A percentile compares a stretch with the other conserved stretches of the same genome.
Conservation (phyloP, 2,113 vertebrate genomes). For the Clarias batrachus region DNA sequence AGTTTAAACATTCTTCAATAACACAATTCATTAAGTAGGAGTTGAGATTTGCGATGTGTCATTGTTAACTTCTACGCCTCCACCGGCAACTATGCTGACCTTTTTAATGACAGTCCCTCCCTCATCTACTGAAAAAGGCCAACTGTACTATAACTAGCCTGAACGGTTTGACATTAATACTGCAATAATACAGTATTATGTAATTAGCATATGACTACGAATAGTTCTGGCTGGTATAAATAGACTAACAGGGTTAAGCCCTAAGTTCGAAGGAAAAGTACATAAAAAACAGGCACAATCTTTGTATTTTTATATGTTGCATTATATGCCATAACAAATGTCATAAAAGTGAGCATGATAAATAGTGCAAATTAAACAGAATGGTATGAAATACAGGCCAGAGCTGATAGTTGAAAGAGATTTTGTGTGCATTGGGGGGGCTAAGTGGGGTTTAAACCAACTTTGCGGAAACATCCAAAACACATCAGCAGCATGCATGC, state of each 20-base stretch:
- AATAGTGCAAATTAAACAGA: not conserved
- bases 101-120: slow-evolving; percentile 44
- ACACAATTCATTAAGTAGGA: slow-evolving; percentile 27
- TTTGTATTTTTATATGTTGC: not conserved
- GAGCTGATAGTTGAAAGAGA: not conserved
- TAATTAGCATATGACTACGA: not conserved
- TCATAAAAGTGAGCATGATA: not conserved
- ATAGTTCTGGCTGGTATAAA: not conserved
- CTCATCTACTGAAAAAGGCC: slow-evolving; percentile 3
- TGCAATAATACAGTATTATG: not conserved
- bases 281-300: not conserved
- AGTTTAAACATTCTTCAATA: not conserved
- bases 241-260: not conserved
- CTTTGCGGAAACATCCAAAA: not conserved
- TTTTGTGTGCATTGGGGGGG: not conserved
- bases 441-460: not conserved
- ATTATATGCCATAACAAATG: not conserved
- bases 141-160: not conserved
- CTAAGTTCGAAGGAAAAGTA: not conserved
- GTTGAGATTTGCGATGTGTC: slow-evolving; percentile 39
- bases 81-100: slow-evolving; percentile 49
- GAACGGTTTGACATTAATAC: not conserved
- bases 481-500: not conserved
- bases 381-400: not conserved
- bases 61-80: slow-evolving; percentile 49